Base-by-base conservation (phyloP, 2,797 vertebrate genomes). In the Phataginus tricuspis region DNA sequence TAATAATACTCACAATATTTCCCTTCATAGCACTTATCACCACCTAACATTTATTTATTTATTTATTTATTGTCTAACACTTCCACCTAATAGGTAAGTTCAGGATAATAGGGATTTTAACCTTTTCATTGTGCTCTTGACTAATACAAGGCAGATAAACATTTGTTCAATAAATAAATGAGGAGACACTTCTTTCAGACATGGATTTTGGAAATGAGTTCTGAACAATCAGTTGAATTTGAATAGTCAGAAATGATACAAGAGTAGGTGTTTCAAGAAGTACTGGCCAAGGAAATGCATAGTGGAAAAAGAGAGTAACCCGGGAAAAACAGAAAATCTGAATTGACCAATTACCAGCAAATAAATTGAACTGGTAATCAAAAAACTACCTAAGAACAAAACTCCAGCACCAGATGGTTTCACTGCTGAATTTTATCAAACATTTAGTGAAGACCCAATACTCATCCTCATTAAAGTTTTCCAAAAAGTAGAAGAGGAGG, bases 141-240 rank as follows among this genome's bases (percentile, higher is more conserved):
- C 1, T 37, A 71, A 87, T 29, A 9, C 7, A 57, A 27, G 8
- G 23, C 4, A 91, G 29, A 51, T 12, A 79, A 78, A 29, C 25
- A 82, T 69, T 78, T 93, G 23, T 64, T 88, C 15, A 80, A 80
- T 42, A 90, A 93, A 78, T 18, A 39, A 64, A 55, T 64, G 51
- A 86, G 25, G 27, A 77, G 10, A 85, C 2, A 3, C 29, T 95
- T 82, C 66, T 86, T 51, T 79, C 23, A 85, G 42, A 68, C 18
- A 69, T 27, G 15, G 16, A 31, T 79, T 64, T 92, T 71, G 49
- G 23, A 94, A 42, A 72, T 63, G 8, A 7, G 1, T 51, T 96
- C 18, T 49, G 23, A 94, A 94, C 34, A 29, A 90, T 55, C 74
- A 23, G 19, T 11, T 82, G 42, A 90, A 92, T 86, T 90, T 96